Percentiles rank a stretch among this genome's conserved stretches.
Conservation (phyloP, 2,113 vertebrate species). For the Camelus dromedarius region DNA sequence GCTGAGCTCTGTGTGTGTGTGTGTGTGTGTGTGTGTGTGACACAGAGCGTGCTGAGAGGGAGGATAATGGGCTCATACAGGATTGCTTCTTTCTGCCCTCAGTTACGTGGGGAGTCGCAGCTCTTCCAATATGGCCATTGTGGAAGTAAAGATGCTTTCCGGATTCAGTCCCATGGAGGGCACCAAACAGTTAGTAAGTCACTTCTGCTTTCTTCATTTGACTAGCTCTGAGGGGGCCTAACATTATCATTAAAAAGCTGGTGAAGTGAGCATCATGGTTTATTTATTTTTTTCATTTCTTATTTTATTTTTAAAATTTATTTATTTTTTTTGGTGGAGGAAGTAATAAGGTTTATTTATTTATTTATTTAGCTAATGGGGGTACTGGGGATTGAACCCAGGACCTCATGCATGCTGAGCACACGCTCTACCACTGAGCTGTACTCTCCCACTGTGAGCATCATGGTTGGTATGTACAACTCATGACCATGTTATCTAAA, state of each 20-base stretch:
- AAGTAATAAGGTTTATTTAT: no score
- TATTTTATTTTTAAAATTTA: no score
- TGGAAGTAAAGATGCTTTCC: constrained; percentile 84
- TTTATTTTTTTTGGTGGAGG: no score
- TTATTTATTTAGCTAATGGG: no score
- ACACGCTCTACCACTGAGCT: no score
- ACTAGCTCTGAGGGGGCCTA: background rate
- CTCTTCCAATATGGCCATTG: constrained; percentile 84
- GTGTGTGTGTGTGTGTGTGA: no score
- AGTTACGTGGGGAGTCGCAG: constrained; percentile 84
- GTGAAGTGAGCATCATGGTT: background rate
- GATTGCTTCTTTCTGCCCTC: background rate
- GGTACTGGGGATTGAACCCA: no score
- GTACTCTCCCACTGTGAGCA: background rate
- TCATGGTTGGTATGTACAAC: background rate
- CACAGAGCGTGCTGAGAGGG: background rate
- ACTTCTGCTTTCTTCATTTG: constrained; percentile 16
- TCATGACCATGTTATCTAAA: background rate
- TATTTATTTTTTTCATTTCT: no score
- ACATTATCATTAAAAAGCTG: background rate
- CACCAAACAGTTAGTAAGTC: constrained; percentile 78
- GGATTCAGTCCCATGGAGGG: constrained; percentile 78
- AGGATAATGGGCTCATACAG: background rate
- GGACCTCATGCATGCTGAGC: no score
- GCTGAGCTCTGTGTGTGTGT: background rate